Evolutionary conservation across 2,797 vertebrate genomes (phyloP).

Genomic region (Sternotherus odoratus): DNA sequence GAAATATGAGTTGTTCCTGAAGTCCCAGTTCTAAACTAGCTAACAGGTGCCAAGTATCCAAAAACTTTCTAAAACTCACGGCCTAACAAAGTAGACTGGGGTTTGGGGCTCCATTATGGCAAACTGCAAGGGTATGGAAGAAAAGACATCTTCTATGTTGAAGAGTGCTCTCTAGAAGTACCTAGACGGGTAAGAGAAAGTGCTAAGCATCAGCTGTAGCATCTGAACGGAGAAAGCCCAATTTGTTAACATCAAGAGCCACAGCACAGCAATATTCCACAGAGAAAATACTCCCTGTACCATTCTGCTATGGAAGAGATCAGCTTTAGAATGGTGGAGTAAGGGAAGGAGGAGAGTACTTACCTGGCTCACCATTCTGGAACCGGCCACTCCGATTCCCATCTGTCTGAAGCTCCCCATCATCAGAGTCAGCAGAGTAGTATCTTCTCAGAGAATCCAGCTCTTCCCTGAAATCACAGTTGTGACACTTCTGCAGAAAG

Average conservation of each 20-base stretch:
- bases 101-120: neutral
- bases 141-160: neutral
- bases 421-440: neutral
- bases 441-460: conserved; percentile 59
- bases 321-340: accelerated
- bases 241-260: neutral
- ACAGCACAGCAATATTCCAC: accelerated
- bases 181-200: accelerated
- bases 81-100: neutral
- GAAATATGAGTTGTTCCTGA: neutral
- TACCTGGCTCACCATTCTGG: conserved; percentile 25
- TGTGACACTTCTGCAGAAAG: conserved; percentile 73
- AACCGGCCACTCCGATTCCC: conserved; percentile 68
- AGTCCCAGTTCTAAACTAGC: neutral
- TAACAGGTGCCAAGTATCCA: neutral
- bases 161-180: neutral
- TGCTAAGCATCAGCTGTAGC: neutral
- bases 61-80: accelerated
- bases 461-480: conserved; percentile 39
- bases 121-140: neutral
- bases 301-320: neutral
- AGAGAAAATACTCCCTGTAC: neutral
- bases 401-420: conserved; percentile 75
- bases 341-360: neutral
- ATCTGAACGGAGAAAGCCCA: neutral